Evolutionary conservation across 2,888 invertebrate genomes (phyloP).

Genomic region (Euzophera pinguis): DNA sequence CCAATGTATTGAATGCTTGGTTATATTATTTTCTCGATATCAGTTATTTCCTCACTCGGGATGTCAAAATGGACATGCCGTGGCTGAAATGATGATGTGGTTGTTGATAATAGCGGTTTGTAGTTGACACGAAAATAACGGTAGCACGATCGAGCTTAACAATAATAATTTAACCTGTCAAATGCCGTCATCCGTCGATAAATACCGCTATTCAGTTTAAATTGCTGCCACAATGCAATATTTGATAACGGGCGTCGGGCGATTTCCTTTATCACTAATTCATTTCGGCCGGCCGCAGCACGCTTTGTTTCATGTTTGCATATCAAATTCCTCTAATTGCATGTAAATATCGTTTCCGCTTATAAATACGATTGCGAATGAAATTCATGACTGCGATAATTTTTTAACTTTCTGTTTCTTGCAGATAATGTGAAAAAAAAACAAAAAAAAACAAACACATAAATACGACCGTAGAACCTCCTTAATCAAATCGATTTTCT

Average conservation of each 20-base stretch:
- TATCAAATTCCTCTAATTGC: slow-evolving; percentile 10
- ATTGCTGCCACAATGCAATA: slow-evolving; percentile 11
- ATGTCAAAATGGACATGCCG: no score
- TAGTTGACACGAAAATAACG: neutral
- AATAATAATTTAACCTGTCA: slow-evolving; percentile 23
- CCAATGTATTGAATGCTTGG: no score
- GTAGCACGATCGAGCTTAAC: neutral
- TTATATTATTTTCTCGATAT: no score
- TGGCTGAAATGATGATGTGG: no score
- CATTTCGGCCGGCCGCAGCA: slow-evolving; percentile 28
- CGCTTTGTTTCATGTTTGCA: slow-evolving; percentile 30
- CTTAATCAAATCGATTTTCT: no score
- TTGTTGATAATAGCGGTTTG: neutral
- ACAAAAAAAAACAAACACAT: no score
- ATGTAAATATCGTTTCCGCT: slow-evolving; percentile 2
- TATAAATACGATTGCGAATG: neutral
- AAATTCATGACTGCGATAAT: neutral
- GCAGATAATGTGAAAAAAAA: no score
- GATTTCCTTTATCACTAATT: slow-evolving; percentile 31
- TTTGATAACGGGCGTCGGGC: slow-evolving; percentile 22
- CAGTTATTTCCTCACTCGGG: no score
- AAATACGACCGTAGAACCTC: no score
- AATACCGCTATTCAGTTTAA: slow-evolving; percentile 17
- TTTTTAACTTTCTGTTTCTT: no score
- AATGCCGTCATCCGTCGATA: slow-evolving; percentile 20